These are phyloP conservation scores for Papilio xuthus DNA, from an alignment of 1,140 invertebrate genomes.

Conservation along the genomic window DNA sequence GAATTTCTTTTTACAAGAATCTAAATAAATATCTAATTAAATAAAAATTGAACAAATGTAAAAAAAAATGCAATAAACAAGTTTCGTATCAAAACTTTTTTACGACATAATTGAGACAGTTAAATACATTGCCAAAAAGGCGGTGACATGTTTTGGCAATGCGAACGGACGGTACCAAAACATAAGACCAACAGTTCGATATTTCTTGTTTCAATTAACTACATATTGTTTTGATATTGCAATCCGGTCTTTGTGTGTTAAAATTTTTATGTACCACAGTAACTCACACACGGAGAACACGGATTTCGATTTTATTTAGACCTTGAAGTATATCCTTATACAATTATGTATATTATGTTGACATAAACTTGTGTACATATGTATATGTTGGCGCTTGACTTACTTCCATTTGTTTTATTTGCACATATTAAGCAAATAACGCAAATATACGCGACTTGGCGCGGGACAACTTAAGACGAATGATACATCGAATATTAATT, in stretches of 20 bases:
- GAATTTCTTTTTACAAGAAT: too few species aligned
- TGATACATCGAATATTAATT: not conserved
- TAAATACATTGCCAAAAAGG: too few species aligned
- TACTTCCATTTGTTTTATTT: slow-evolving; percentile 10
- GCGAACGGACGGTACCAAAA: too few species aligned
- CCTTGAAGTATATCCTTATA: not conserved
- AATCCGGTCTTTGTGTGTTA: not conserved
- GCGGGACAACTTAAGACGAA: not conserved
- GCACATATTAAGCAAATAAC: not conserved
- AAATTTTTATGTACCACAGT: not conserved
- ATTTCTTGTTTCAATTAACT: not conserved
- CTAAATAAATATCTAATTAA: too few species aligned
- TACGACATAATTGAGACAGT: too few species aligned
- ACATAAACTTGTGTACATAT: slow-evolving; percentile 12
- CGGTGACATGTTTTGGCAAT: too few species aligned
- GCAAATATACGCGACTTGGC: not conserved
- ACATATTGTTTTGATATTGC: not conserved
- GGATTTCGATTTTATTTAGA: slow-evolving; percentile 5
- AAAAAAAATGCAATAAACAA: too few species aligned
- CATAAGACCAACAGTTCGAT: too few species aligned
- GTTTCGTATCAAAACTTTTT: too few species aligned
- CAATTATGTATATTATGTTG: not conserved
- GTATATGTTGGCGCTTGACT: not conserved
- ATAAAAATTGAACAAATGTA: too few species aligned
- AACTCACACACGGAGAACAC: not conserved